Conservation (phyloP, 2,797 vertebrate species). For the Peromyscus aztecus region DNA sequence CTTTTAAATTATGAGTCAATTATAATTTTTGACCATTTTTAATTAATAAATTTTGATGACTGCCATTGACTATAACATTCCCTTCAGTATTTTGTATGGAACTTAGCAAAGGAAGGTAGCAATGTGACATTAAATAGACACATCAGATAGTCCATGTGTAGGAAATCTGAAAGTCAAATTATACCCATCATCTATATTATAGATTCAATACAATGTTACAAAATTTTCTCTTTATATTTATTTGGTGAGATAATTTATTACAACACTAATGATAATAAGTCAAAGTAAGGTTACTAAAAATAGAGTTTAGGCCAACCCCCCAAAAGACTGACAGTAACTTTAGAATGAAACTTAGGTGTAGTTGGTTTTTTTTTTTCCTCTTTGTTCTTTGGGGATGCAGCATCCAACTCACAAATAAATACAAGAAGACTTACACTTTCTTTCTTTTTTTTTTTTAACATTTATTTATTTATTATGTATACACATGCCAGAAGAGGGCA, state of each 20-base stretch:
- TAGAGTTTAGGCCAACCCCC: not conserved
- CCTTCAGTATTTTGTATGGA: not conserved
- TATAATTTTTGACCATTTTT: constrained; percentile 34
- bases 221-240: constrained; percentile 6
- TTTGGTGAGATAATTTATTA: not conserved
- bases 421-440: too few relatives aligned
- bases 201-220: not conserved
- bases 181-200: not conserved
- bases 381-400: too few relatives aligned
- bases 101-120: not conserved
- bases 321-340: not conserved
- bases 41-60: not conserved
- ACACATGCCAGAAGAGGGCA: too few relatives aligned
- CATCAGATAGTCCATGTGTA: not conserved
- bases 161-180: constrained; percentile 29
- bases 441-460: too few relatives aligned
- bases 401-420: too few relatives aligned
- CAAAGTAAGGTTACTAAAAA: not conserved
- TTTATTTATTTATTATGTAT: too few relatives aligned
- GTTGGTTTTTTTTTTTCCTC: too few relatives aligned
- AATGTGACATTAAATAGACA: not conserved
- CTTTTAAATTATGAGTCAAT: constrained; percentile 42
- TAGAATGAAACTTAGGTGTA: not conserved
- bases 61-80: not conserved
- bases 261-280: constrained; percentile 13